A percentile compares a stretch with the other conserved stretches of the same genome.
phyloP scores from a whole-genome alignment of 2,113 vertebrate genomes.

The Psilopsiagon aymara region DNA sequence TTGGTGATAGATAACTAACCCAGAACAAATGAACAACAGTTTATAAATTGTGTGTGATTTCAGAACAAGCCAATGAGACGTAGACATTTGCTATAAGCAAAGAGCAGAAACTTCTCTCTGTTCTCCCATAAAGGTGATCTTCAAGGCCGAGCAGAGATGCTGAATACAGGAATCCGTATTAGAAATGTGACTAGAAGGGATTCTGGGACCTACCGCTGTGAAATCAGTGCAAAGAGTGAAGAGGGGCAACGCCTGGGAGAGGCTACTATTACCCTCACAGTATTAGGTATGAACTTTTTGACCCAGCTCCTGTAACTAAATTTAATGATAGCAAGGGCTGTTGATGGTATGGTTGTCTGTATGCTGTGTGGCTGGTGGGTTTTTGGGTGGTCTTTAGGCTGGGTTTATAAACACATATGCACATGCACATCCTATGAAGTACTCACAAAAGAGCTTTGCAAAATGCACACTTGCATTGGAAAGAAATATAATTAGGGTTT shows the following conservation, averaged over 20 bases:
- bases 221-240: slow-evolving; percentile 86
- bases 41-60: not conserved
- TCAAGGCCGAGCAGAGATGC: slow-evolving; percentile 83
- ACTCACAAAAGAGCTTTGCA: not conserved
- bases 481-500: not conserved
- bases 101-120: not conserved
- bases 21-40: not conserved
- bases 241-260: slow-evolving; percentile 81
- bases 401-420: not conserved
- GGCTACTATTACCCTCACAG: slow-evolving; percentile 85
- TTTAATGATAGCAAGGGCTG: not conserved
- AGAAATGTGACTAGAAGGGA: slow-evolving; percentile 86
- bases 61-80: not conserved
- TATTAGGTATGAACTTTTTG: slow-evolving; percentile 82
- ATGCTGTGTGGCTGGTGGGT: not conserved
- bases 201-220: slow-evolving; percentile 92
- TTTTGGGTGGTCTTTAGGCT: not conserved
- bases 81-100: not conserved
- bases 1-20: not conserved
- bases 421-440: not conserved
- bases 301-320: not conserved
- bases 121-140: slow-evolving; percentile 79
- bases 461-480: not conserved
- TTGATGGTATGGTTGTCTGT: not conserved
- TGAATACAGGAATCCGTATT: slow-evolving; percentile 86